Evolutionary conservation across 2,113 vertebrate genomes (phyloP).

Genomic region (Glaucidium brasilianum): DNA sequence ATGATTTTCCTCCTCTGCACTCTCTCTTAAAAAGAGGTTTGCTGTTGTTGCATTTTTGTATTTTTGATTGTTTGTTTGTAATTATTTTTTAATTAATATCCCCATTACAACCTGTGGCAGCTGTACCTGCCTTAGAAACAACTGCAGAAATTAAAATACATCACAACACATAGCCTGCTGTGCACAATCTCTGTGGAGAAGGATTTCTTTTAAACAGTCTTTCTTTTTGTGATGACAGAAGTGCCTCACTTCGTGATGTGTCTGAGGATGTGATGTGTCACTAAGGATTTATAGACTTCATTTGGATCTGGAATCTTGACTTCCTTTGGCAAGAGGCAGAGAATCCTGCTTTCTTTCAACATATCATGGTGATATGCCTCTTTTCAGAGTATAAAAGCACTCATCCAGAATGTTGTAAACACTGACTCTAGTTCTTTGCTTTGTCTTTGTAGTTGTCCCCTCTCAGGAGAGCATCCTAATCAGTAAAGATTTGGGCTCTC

Average conservation of each 20-base stretch:
- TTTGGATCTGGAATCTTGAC: not conserved
- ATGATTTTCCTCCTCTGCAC: not conserved
- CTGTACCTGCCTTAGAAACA: slow-evolving; percentile 1
- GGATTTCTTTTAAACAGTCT: not conserved
- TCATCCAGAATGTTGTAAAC: not conserved
- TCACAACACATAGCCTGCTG: not conserved
- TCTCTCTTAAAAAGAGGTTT: not conserved
- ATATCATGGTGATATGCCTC: not conserved
- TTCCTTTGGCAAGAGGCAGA: not conserved
- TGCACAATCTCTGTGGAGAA: not conserved
- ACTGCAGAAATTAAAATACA: not conserved
- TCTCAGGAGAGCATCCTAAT: not conserved
- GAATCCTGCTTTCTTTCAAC: not conserved
- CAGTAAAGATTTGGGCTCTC: not conserved
- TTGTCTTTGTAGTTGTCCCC: not conserved
- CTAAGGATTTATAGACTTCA: not conserved
- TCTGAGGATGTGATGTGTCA: not conserved
- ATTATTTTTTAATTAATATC: slow-evolving; percentile 28
- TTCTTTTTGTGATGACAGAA: not conserved
- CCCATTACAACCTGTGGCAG: not conserved
- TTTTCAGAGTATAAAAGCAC: not conserved
- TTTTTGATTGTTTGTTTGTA: not conserved
- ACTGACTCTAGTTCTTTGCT: not conserved
- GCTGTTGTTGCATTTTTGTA: not conserved
- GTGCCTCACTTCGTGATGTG: not conserved